These are phyloP conservation scores for Papilio elwesi DNA, from an alignment of 2,888 invertebrate species.

Conservation along the genomic window DNA sequence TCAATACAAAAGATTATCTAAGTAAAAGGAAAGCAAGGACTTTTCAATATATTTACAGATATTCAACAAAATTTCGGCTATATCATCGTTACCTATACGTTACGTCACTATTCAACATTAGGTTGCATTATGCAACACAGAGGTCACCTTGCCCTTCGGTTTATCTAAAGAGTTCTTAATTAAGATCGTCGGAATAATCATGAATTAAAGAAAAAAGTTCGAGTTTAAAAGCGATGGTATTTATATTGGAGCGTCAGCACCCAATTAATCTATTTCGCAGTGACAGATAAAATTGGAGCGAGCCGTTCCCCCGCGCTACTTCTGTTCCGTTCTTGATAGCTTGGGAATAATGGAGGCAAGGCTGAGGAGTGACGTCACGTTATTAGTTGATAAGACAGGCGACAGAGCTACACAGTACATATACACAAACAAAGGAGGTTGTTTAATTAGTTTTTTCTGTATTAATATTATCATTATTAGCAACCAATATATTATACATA, in stretches of 20 bases:
- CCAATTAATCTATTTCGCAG: slow-evolving; percentile 35
- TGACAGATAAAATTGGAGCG: slow-evolving; percentile 32
- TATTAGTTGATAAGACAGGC: slow-evolving; percentile 2
- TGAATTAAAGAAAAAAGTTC: slow-evolving; percentile 2
- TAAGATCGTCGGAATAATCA: slow-evolving; percentile 5
- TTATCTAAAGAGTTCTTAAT: slow-evolving; percentile 7
- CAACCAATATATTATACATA: no score
- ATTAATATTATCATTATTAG: no score
- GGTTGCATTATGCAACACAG: background rate
- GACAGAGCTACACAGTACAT: background rate
- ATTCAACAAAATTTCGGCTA: background rate
- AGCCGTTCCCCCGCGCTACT: slow-evolving; percentile 3
- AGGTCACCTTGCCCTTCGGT: background rate
- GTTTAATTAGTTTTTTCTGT: no score
- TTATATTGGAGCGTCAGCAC: slow-evolving; percentile 15
- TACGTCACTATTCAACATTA: no score
- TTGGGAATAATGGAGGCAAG: slow-evolving; percentile 24
- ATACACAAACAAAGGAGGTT: no score
- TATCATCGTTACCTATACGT: background rate
- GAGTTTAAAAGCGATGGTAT: slow-evolving; percentile 14
- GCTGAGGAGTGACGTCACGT: slow-evolving; percentile 17
- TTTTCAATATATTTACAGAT: no score
- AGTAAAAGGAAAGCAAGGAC: no score
- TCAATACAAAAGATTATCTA: background rate
- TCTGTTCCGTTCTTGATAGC: slow-evolving; percentile 32